Base-by-base conservation (phyloP, 2,888 invertebrate species). In the Danaus chrysippus region DNA sequence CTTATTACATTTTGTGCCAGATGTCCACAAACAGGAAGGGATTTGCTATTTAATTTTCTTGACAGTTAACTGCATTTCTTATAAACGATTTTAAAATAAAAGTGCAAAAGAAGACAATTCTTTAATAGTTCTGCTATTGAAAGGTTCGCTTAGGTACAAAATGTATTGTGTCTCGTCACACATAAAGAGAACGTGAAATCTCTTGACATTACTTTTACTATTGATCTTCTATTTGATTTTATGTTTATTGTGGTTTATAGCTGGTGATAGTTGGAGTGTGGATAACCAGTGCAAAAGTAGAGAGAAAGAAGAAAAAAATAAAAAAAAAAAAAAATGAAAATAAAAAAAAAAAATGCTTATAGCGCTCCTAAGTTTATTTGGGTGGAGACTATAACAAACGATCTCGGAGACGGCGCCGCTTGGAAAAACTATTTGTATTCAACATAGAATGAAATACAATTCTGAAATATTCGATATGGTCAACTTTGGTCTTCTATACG, bases 341-440 rank as follows among this genome's bases (percentile, higher is more conserved):
- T n/a, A n/a, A n/a, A n/a, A n/a, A n/a, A n/a, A n/a, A n/a, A n/a
- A n/a, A n/a, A n/a, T 0, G 89, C 94, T 0, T 96, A 96, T 87
- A 96, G 96, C 67, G 94, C 94, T 2, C 97, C 97, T 0, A 95
- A 96, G 77, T 95, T 97, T 78, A 93, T 96, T 70, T 96, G 95
- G 92, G 96, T 96, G 70, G 94, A 95, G 77, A 95, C 95, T 0
- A 93, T 96, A 58, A 93, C 93, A 15, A 93, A 93, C 70, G 84
- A 91, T 54, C 86, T 94, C 11, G 90, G 88, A 19, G 91, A 92
- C 56, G 93, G 93, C 1, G 93, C 1, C 87, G 86, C 67, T 87
- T 88, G 70, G 95, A 95, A 76, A 93, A 76, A 93, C 94, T 0
- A 94, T 96, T 66, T 96, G 96, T 81, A 93, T 95, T 57, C 91